Percentiles rank a stretch among this genome's conserved stretches.
Conservation (phyloP, 2,113 vertebrate species). For the Cygnus atratus region DNA sequence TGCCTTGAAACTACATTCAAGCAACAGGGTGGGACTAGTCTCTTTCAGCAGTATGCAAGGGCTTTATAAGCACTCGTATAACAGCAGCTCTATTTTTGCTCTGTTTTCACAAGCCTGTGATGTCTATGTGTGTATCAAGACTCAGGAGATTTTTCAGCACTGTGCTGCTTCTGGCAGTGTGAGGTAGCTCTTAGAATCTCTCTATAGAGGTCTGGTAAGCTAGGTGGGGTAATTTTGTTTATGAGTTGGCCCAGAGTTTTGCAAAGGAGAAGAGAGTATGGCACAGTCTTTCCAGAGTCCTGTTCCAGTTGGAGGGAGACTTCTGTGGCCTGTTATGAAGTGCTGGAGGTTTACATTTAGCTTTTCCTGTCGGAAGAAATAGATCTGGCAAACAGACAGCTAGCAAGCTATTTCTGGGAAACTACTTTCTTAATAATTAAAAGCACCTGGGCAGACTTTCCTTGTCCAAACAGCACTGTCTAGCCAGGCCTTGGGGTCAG, state of each 20-base stretch:
- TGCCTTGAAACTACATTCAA: neutral
- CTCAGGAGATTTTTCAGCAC: neutral
- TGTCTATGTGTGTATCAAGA: rapidly evolving
- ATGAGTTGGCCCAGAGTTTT: neutral
- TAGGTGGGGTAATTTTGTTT: neutral
- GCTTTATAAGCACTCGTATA: neutral
- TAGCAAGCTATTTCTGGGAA: conserved; percentile 21
- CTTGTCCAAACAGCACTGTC: neutral
- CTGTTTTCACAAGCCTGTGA: neutral
- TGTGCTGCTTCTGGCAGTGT: rapidly evolving
- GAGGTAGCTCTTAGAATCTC: neutral
- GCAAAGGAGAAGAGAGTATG: neutral
- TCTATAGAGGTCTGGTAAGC: neutral
- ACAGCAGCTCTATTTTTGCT: neutral
- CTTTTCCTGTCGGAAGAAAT: conserved; percentile 37
- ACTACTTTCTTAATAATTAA: neutral
- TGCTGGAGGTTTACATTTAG: conserved; percentile 42
- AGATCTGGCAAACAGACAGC: neutral
- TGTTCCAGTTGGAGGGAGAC: neutral
- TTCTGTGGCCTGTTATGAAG: conserved; percentile 3
- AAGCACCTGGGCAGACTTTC: conserved; percentile 3
- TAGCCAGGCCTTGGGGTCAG: neutral
- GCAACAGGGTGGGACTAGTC: neutral
- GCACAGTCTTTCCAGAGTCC: neutral
- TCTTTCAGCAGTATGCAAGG: neutral